A percentile compares a stretch with the other conserved stretches of the same genome.
phyloP scores from a whole-genome alignment of 2,888 invertebrate genomes.

The Idaea biselata region DNA sequence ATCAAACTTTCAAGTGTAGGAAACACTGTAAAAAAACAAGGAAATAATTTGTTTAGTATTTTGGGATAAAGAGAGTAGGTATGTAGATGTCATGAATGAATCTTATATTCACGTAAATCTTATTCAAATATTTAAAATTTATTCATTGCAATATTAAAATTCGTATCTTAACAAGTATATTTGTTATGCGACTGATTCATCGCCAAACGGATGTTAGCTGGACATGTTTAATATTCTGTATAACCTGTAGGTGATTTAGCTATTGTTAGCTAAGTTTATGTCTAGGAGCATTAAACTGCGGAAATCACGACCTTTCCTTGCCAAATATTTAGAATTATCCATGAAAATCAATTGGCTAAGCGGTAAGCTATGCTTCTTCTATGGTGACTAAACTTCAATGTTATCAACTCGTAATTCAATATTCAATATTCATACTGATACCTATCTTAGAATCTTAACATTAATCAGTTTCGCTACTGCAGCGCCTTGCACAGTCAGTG shows the following conservation, averaged over 20 bases:
- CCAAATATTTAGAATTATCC: neutral
- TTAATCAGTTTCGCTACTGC: too few relatives aligned
- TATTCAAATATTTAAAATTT: neutral
- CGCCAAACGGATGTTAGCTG: neutral
- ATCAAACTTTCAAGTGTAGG: too few relatives aligned
- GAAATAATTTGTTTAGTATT: too few relatives aligned
- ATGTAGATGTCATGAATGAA: too few relatives aligned
- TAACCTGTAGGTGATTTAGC: neutral
- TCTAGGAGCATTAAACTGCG: neutral
- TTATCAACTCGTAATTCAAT: too few relatives aligned
- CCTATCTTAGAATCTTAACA: too few relatives aligned
- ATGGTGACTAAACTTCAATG: neutral
- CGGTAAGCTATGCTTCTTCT: too few relatives aligned
- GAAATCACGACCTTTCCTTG: neutral
- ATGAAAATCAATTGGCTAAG: neutral
- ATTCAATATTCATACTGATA: too few relatives aligned
- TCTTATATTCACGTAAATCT: too few relatives aligned
- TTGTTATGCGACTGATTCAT: neutral
- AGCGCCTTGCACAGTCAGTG: too few relatives aligned
- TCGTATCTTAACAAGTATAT: neutral
- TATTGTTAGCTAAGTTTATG: neutral
- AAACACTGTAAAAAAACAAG: too few relatives aligned
- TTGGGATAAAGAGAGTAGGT: too few relatives aligned
- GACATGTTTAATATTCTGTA: neutral
- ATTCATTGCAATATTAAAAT: neutral